Base-by-base conservation (phyloP, 2,113 vertebrate species). In the Hepsetus odoe region DNA sequence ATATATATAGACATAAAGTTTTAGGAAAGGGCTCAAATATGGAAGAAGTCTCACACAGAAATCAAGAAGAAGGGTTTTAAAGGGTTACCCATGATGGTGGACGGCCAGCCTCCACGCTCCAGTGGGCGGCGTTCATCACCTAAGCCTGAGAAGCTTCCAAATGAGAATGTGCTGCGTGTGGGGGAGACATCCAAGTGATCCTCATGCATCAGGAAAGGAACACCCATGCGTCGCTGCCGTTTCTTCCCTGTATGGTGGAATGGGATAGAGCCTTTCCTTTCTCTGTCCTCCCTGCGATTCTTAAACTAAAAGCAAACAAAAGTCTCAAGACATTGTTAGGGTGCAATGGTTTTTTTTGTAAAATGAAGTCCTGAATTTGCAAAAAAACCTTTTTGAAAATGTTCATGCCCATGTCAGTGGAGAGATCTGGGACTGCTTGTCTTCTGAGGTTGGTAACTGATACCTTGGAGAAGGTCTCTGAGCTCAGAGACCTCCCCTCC, bases 91-190 rank as follows among this genome's bases (percentile, higher is more conserved):
- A 99, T 91, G 85, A 99, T 96, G 74, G 96, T 95, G 42, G 98
- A 97, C 87, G 95, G 98, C 98, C 98, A 99, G 46, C 97, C 96
- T 9, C 94, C 94, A 22, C 96, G 96, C 32, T 99, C 98, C 62
- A 99, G 89, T 72, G 94, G 82, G 22, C 97, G 93, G 1, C 96
- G 92, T 32, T 99, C 98, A 24, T 99, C 98, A 0, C 96, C 97
- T 0, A 96, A 91, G 6, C 96, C 98, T 24, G 97, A 98, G 91
- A 99, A 97, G 82, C 97, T 98, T 5, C 96, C 95, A 0, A 99
- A 99, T 68, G 98, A 99, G 89, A 99, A 99, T 0, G 96, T 95
- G 90, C 97, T 99, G 44, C 97, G 95, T 1, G 98, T 99, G 2
- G 98, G 98, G 0, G 97, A 99, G 16, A 99, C 97, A 18, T 99